Evolutionary conservation across 2,113 vertebrate genomes (phyloP).

Genomic region (Gallinago jamesoni): DNA sequence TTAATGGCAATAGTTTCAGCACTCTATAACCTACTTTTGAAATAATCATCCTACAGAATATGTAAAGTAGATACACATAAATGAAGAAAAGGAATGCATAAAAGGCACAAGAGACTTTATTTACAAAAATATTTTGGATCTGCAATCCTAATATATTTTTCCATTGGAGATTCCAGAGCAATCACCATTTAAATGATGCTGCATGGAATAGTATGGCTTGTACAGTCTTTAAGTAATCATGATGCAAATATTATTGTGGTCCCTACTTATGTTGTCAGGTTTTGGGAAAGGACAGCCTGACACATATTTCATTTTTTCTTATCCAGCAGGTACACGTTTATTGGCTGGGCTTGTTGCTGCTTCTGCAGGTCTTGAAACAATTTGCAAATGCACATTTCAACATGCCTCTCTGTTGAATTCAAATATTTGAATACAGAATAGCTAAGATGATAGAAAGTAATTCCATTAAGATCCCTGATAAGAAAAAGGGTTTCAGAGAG

Average conservation of each 20-base stretch:
- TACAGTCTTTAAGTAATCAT: not conserved
- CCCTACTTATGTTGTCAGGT: not conserved
- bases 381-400: conserved; percentile 31
- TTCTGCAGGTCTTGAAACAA: conserved; percentile 44
- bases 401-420: not conserved
- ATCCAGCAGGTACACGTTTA: conserved; percentile 15
- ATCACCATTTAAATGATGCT: not conserved
- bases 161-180: not conserved
- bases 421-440: conserved; percentile 29
- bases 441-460: not conserved
- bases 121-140: not conserved
- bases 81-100: not conserved
- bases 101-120: not conserved
- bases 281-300: conserved; percentile 8
- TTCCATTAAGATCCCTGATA: conserved; percentile 9
- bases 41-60: not conserved
- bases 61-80: not conserved
- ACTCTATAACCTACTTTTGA: conserved; percentile 7
- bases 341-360: conserved; percentile 15
- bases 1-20: not conserved
- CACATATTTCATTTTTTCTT: conserved; percentile 15
- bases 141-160: not conserved
- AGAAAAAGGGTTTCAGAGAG: not conserved
- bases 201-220: fast-evolving
- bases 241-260: not conserved